Conservation (phyloP, 1,140 invertebrate species). For the Aphaenogaster rudis region DNA sequence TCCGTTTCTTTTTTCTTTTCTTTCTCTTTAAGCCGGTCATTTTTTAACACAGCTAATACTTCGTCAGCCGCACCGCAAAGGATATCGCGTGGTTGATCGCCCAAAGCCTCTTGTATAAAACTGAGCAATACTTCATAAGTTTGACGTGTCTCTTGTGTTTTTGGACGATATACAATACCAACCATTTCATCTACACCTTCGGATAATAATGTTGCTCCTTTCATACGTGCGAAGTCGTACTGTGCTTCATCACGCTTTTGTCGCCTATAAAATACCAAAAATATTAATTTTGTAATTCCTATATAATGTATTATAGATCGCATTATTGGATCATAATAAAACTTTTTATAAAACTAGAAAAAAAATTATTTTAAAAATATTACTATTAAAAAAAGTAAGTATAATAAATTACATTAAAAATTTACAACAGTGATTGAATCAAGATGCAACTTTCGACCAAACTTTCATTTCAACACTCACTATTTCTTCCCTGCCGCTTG, state of each 20-base stretch:
- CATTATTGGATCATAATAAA: background rate
- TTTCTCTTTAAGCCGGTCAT: constrained; percentile 97
- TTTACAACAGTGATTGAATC: too few species aligned
- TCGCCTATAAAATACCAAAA: constrained; percentile 86
- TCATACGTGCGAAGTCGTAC: constrained; percentile 96
- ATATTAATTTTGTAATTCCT: background rate
- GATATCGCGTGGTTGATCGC: constrained; percentile 98
- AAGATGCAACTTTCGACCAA: too few species aligned
- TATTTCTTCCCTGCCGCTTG: too few species aligned
- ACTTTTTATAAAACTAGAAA: background rate
- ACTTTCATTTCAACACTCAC: too few species aligned
- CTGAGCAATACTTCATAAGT: constrained; percentile 98
- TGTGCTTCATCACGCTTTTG: constrained; percentile 96
- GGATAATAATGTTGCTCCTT: constrained; percentile 94
- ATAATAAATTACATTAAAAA: background rate
- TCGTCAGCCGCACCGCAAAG: constrained; percentile 99
- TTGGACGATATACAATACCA: constrained; percentile 97
- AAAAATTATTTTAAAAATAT: constrained; percentile 17
- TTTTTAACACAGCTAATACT: constrained; percentile 97
- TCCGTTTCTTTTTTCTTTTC: constrained; percentile 98
- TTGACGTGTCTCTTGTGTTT: constrained; percentile 98
- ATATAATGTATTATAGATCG: background rate
- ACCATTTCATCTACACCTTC: constrained; percentile 97
- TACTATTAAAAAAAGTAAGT: background rate
- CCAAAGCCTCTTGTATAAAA: constrained; percentile 98